Conservation (phyloP, 2,888 invertebrate genomes). For the Pecten maximus region DNA sequence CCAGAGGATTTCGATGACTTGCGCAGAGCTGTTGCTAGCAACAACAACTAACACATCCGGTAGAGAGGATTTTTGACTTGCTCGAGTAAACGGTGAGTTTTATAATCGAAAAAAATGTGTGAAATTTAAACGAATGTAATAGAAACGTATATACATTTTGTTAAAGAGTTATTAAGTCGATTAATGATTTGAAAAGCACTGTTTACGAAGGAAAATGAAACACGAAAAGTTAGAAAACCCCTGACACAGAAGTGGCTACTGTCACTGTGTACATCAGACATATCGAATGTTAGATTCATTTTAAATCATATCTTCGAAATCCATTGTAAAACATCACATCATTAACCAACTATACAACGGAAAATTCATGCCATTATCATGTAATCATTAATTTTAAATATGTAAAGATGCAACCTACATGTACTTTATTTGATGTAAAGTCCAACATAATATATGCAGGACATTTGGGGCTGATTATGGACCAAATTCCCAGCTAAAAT, state of each 20-base stretch:
- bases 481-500: no score
- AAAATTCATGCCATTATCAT: no score
- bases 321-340: no score
- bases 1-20: conserved; percentile 5
- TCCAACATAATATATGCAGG: no score
- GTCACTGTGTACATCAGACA: no score
- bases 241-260: not conserved
- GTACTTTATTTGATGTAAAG: no score
- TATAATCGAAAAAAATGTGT: not conserved
- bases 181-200: not conserved
- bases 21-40: conserved; percentile 61
- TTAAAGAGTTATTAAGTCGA: not conserved
- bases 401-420: no score
- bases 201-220: not conserved
- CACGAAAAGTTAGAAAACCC: not conserved
- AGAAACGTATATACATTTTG: not conserved
- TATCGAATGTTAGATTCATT: no score
- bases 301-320: no score
- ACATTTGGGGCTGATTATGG: no score
- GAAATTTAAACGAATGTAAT: not conserved
- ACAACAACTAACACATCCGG: conserved; percentile 59
- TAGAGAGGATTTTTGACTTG: conserved; percentile 35
- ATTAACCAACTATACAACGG: no score
- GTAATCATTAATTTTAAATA: no score
- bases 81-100: not conserved